Percentiles rank a stretch among this genome's conserved stretches.
These are phyloP conservation scores for Apodemus speciosus DNA, from an alignment of 2,113 vertebrate genomes.

Conservation along the genomic window DNA sequence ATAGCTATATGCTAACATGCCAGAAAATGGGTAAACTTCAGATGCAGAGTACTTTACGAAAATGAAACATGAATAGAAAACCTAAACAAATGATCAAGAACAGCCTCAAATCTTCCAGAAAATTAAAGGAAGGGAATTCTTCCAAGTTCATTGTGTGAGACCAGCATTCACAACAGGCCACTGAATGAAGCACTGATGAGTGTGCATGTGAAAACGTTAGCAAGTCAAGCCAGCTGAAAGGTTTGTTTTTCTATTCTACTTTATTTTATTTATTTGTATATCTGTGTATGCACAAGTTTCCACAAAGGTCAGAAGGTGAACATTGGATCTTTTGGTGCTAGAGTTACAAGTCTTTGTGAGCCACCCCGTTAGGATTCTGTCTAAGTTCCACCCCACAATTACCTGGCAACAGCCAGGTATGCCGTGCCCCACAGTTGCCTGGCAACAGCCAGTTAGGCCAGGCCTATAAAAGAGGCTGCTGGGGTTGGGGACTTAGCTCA, in stretches of 20 bases:
- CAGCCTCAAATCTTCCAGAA: not conserved
- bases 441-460: too few species aligned
- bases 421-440: too few species aligned
- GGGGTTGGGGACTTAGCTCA: too few species aligned
- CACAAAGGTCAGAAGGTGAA: not conserved
- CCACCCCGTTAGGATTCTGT: too few species aligned
- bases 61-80: not conserved
- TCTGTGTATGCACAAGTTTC: not conserved
- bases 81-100: not conserved
- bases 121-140: not conserved
- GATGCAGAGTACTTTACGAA: not conserved
- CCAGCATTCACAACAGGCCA: not conserved
- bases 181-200: not conserved
- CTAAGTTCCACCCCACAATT: too few species aligned
- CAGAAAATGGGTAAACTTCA: not conserved
- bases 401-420: too few species aligned
- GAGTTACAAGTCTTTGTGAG: not conserved
- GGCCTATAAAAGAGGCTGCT: too few species aligned
- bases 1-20: not conserved
- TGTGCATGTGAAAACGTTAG: not conserved
- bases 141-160: not conserved
- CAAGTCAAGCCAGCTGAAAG: not conserved
- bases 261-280: not conserved
- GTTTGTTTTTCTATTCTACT: not conserved
- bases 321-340: not conserved